A percentile compares a stretch with the other conserved stretches of the same genome.
Evolutionary conservation across 2,888 invertebrate genomes (phyloP).

Genomic region (Sphaerolaimus hirsutus): DNA sequence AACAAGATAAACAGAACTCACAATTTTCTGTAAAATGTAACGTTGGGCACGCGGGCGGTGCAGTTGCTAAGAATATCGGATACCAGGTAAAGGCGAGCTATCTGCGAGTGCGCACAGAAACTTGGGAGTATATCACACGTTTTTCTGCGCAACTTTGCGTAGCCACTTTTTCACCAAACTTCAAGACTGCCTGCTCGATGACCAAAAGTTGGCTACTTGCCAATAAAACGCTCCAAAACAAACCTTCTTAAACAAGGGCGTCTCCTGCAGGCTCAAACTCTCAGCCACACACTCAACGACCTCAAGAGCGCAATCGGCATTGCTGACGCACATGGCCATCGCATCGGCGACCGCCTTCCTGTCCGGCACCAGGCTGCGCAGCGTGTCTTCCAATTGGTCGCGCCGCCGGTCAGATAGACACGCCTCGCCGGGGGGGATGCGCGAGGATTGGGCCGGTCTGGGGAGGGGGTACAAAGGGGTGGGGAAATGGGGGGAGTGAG

Average conservation of each 20-base stretch:
- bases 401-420: slow-evolving; percentile 50
- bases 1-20: slow-evolving; percentile 16
- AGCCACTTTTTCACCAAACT: too few species aligned
- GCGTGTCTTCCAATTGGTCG: slow-evolving; percentile 66
- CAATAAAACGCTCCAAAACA: neutral
- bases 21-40: slow-evolving; percentile 50
- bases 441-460: too few species aligned
- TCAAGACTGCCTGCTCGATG: too few species aligned
- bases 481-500: too few species aligned
- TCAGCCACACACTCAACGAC: slow-evolving; percentile 56
- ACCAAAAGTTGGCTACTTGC: neutral
- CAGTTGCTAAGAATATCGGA: slow-evolving; percentile 92
- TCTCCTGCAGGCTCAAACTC: slow-evolving; percentile 43
- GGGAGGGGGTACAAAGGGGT: too few species aligned
- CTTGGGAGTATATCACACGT: too few species aligned
- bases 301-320: slow-evolving; percentile 88
- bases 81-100: slow-evolving; percentile 65
- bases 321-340: slow-evolving; percentile 97
- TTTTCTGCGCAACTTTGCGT: too few species aligned
- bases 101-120: neutral
- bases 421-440: too few species aligned
- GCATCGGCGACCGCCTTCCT: slow-evolving; percentile 57
- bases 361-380: slow-evolving; percentile 58
- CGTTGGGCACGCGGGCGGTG: slow-evolving; percentile 79
- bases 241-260: slow-evolving; percentile 54